Conservation (phyloP, 2,888 invertebrate species). For the Drosophila mimetica region DNA sequence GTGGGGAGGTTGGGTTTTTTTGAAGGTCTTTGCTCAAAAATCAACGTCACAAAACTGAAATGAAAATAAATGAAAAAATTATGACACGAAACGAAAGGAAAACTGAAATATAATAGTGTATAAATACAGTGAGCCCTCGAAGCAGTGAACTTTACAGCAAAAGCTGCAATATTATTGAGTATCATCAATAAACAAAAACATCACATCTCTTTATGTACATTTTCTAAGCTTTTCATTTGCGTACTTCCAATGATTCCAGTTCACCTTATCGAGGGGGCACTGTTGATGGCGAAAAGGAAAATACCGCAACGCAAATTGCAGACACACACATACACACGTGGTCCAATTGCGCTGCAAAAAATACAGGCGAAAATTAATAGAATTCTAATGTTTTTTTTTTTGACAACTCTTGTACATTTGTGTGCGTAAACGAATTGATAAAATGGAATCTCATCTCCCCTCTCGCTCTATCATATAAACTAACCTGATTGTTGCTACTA, state of each 20-base stretch:
- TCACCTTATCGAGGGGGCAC: neutral
- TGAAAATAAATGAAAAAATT: slow-evolving; percentile 58
- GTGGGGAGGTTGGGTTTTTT: neutral
- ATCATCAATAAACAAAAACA: neutral
- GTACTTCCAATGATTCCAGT: neutral
- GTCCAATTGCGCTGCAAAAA: slow-evolving; percentile 13
- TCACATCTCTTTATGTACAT: neutral
- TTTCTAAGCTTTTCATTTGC: neutral
- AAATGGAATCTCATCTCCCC: neutral
- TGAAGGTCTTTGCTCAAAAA: slow-evolving; percentile 57
- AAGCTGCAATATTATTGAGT: no score
- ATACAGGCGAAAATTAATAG: slow-evolving; percentile 7
- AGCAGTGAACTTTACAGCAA: neutral
- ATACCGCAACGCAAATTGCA: slow-evolving; percentile 42
- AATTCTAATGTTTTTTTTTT: slow-evolving; percentile 15
- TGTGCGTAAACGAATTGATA: slow-evolving; percentile 34
- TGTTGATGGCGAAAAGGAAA: slow-evolving; percentile 10
- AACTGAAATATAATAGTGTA: slow-evolving; percentile 13
- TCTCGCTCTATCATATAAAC: slow-evolving; percentile 43
- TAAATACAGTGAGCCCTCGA: neutral
- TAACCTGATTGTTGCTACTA: slow-evolving; percentile 72
- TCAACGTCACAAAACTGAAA: slow-evolving; percentile 75
- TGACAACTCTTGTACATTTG: slow-evolving; percentile 4
- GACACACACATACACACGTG: slow-evolving; percentile 27
- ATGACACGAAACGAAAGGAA: slow-evolving; percentile 51